Evolutionary conservation across 2,113 vertebrate genomes (phyloP).

Genomic region (Vombatus ursinus): DNA sequence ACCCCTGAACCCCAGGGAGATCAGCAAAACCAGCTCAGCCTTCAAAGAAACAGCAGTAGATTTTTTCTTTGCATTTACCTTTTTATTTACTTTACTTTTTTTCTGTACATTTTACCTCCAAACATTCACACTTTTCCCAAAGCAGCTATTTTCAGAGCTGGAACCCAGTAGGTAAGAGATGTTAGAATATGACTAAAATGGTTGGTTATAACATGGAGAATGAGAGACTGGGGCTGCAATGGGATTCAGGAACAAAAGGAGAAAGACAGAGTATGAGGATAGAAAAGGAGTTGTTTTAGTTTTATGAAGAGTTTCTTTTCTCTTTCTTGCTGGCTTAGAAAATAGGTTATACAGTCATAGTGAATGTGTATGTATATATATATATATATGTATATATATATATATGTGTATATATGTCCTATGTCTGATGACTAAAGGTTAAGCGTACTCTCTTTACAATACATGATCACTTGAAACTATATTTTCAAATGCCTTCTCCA

Average conservation of each 20-base stretch:
- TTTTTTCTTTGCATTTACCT: neutral
- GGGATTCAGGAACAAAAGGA: conserved; percentile 34
- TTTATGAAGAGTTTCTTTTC: conserved; percentile 42
- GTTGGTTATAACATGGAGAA: neutral
- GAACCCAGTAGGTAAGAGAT: neutral
- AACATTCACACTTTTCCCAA: neutral
- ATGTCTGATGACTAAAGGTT: conserved; percentile 59
- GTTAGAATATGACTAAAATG: neutral
- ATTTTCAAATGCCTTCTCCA: conserved; percentile 34
- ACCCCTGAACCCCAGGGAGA: neutral
- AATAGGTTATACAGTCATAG: conserved; percentile 47
- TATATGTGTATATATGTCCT: conserved; percentile 48
- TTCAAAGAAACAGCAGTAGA: neutral
- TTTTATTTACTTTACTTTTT: neutral
- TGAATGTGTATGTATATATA: no score
- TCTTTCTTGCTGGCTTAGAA: conserved; percentile 59
- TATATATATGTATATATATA: no score
- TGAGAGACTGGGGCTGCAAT: neutral
- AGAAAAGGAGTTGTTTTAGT: conserved; percentile 36
- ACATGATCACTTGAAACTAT: conserved; percentile 63
- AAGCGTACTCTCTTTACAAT: conserved; percentile 66
- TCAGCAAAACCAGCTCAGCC: neutral
- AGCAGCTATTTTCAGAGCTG: conserved; percentile 16
- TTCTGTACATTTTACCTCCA: conserved; percentile 8
- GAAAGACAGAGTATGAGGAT: neutral